These are phyloP conservation scores for Aphidius ervi DNA, from an alignment of 1,140 invertebrate species.

Conservation along the genomic window DNA sequence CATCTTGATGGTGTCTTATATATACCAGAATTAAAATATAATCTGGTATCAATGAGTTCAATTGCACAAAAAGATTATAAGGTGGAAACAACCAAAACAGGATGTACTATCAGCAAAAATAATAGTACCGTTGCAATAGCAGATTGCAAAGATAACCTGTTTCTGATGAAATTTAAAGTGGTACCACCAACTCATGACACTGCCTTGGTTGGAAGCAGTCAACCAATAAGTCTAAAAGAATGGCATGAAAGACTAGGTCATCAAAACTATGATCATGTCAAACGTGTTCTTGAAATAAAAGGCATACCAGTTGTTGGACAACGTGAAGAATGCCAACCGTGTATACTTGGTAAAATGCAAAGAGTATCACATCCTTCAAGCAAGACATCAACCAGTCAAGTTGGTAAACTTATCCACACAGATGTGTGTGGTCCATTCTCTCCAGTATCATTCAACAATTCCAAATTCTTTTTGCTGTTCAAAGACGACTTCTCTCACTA, in stretches of 20 bases:
- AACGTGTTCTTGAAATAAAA: no score
- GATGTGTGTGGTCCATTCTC: conserved; percentile 34
- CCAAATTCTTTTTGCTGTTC: conserved; percentile 30
- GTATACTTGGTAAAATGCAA: conserved; percentile 23
- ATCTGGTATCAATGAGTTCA: conserved; percentile 42
- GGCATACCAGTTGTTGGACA: no score
- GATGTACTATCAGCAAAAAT: no score
- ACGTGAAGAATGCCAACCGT: conserved; percentile 11
- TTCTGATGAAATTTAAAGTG: no score
- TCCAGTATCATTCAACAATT: conserved; percentile 31
- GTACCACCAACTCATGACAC: no score
- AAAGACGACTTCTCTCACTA: conserved; percentile 27
- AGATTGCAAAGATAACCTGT: no score
- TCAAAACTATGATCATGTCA: no score
- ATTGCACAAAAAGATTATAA: conserved; percentile 16
- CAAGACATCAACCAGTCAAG: conserved; percentile 26
- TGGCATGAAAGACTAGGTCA: not conserved
- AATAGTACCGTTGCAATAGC: no score
- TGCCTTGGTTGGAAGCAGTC: no score
- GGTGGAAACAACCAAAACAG: no score
- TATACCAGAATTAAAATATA: conserved; percentile 42
- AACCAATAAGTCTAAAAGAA: not conserved
- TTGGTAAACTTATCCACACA: conserved; percentile 37
- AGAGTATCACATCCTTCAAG: conserved; percentile 33
- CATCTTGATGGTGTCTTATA: conserved; percentile 39